Evolutionary conservation across 2,797 vertebrate genomes (phyloP).

Genomic region (Prionace glauca): DNA sequence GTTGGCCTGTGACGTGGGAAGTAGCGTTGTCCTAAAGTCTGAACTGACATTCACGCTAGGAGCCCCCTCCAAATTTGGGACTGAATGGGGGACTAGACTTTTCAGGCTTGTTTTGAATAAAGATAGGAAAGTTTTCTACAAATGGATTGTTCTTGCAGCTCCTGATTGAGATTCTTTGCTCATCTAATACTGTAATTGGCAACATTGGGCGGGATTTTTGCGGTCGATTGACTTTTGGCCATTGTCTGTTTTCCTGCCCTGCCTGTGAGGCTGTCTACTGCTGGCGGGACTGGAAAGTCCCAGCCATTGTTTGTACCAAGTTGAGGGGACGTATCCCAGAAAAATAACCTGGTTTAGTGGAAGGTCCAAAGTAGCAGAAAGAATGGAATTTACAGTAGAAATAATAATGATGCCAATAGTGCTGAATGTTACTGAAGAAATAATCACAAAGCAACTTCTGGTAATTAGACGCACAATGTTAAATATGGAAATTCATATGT

Average conservation of each 20-base stretch:
- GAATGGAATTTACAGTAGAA: not conserved
- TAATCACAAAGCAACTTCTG: not conserved
- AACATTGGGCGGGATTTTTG: too few species aligned
- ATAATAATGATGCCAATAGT: not conserved
- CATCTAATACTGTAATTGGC: not conserved
- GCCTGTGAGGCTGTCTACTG: too few species aligned
- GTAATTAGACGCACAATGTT: not conserved
- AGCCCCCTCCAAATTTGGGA: not conserved
- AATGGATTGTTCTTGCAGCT: not conserved
- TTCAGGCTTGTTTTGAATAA: not conserved
- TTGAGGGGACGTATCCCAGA: not conserved
- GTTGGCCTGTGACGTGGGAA: not conserved
- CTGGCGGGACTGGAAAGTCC: too few species aligned
- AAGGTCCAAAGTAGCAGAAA: not conserved
- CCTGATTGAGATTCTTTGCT: not conserved
- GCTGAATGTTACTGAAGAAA: not conserved
- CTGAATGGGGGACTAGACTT: not conserved
- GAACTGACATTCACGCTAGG: not conserved
- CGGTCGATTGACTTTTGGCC: too few species aligned
- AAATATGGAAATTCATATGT: not conserved
- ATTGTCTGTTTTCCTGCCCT: too few species aligned
- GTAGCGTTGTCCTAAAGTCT: not conserved
- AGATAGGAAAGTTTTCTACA: not conserved
- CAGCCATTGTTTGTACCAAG: not conserved
- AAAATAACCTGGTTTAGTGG: not conserved